These are phyloP conservation scores for Apis laboriosa DNA, from an alignment of 1,140 invertebrate genomes.

Conservation along the genomic window DNA sequence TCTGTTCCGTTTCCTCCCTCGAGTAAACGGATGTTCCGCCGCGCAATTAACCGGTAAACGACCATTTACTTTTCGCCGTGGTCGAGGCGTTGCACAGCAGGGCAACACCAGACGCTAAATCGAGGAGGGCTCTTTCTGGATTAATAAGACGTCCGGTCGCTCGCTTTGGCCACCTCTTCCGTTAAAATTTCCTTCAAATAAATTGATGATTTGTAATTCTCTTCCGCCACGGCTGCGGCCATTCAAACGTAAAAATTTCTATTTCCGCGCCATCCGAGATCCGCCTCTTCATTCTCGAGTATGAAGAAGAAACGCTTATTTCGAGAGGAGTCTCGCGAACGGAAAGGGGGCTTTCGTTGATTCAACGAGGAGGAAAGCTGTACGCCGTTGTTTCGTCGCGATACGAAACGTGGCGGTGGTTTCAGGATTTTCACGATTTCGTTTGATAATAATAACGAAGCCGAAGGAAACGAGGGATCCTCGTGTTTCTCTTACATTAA, in stretches of 20 bases:
- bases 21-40: conserved; percentile 12
- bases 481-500: conserved; percentile 74
- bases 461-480: conserved; percentile 42
- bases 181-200: neutral
- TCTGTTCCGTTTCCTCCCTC: neutral
- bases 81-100: conserved; percentile 1
- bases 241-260: conserved; percentile 36
- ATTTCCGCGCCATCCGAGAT: neutral
- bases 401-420: neutral
- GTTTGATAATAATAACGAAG: conserved; percentile 36
- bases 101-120: conserved; percentile 8
- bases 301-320: neutral
- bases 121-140: conserved; percentile 25
- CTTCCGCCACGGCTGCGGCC: neutral
- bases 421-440: conserved; percentile 4
- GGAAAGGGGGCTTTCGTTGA: neutral
- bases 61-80: conserved; percentile 41
- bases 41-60: conserved; percentile 53
- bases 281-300: neutral
- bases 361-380: neutral
- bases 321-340: neutral
- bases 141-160: conserved; percentile 36
- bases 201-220: conserved; percentile 14
- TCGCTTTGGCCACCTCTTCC: neutral
- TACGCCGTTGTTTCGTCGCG: neutral